A percentile compares a stretch with the other conserved stretches of the same genome.
These are phyloP conservation scores for Cephus nigrinus DNA, from an alignment of 2,888 invertebrate species.

Conservation along the genomic window DNA sequence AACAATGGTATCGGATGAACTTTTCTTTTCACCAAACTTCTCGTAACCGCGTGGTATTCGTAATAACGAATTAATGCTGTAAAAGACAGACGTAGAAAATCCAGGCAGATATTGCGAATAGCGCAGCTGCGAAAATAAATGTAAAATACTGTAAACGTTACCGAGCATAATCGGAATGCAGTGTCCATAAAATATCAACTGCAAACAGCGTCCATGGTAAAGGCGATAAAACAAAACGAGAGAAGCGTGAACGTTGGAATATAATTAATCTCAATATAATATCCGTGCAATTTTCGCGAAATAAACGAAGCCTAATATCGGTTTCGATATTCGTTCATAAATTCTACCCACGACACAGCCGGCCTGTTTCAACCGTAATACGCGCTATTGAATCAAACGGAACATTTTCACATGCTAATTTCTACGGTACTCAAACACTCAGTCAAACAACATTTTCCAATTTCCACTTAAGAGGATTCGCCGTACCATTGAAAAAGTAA, in stretches of 20 bases:
- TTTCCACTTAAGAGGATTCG: neutral
- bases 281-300: neutral
- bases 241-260: neutral
- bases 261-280: neutral
- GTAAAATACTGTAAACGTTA: neutral
- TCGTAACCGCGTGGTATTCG: neutral
- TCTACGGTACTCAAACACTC: neutral
- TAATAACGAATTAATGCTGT: neutral
- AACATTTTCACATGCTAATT: neutral
- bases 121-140: neutral
- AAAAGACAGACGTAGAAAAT: neutral
- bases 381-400: neutral
- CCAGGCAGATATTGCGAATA: neutral
- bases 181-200: slow-evolving; percentile 26
- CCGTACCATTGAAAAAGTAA: neutral
- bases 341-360: neutral
- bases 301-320: neutral
- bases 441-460: neutral
- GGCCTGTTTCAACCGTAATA: neutral
- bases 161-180: neutral
- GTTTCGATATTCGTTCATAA: neutral
- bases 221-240: slow-evolving; percentile 11
- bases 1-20: neutral
- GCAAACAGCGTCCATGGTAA: slow-evolving; percentile 26
- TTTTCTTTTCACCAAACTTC: neutral